Evolutionary conservation across 2,888 invertebrate species (phyloP).

Genomic region (Pyralis farinalis): DNA sequence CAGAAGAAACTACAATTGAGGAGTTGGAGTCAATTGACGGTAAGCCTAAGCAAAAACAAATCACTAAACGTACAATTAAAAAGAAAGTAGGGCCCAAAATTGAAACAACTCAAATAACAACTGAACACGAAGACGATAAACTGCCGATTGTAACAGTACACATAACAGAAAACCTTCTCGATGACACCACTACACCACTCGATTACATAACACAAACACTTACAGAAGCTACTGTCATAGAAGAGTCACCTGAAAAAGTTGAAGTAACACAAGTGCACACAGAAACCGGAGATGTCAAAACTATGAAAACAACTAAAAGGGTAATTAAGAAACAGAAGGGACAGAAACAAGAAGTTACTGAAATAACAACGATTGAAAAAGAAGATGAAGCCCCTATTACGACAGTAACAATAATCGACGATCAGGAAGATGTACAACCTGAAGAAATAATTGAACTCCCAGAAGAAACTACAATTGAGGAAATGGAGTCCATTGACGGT

Average conservation of each 20-base stretch:
- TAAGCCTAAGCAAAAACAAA: constrained; percentile 13
- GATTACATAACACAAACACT: background rate
- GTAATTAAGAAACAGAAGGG: constrained; percentile 30
- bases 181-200: constrained; percentile 19
- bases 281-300: constrained; percentile 17
- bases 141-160: constrained; percentile 27
- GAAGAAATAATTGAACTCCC: constrained; percentile 9
- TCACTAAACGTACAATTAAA: constrained; percentile 41
- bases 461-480: constrained; percentile 20
- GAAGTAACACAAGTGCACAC: constrained; percentile 20
- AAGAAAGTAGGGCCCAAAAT: constrained; percentile 43
- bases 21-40: too few species aligned
- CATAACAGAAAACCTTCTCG: constrained; percentile 27
- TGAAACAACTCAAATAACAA: constrained; percentile 17
- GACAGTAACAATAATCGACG: background rate
- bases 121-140: constrained; percentile 24
- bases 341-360: constrained; percentile 20
- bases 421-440: constrained; percentile 10
- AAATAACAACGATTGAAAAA: background rate
- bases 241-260: constrained; percentile 28
- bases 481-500: constrained; percentile 19
- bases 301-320: constrained; percentile 27
- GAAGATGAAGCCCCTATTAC: background rate
- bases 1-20: too few species aligned
- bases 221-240: background rate